A percentile compares a stretch with the other conserved stretches of the same genome.
Evolutionary conservation across 2,888 invertebrate genomes (phyloP).

Genomic region (Synergus laeviventris): DNA sequence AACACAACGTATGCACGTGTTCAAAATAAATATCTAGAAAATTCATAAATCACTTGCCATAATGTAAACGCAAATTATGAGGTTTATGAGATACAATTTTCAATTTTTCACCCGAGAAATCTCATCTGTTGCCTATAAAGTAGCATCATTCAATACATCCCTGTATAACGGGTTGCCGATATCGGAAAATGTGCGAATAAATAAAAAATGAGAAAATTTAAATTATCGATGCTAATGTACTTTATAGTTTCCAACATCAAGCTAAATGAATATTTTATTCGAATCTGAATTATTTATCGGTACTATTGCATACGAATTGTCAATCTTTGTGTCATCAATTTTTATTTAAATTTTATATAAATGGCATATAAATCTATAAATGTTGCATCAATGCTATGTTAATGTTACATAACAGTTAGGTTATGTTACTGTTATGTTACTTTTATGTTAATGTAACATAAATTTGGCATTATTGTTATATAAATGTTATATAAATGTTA

Average conservation of each 20-base stretch:
- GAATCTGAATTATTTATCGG: neutral
- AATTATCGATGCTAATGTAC: neutral
- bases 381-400: too few relatives aligned
- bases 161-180: neutral
- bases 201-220: neutral
- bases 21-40: conserved; percentile 25
- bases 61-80: neutral
- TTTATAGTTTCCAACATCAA: neutral
- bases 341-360: too few relatives aligned
- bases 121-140: neutral
- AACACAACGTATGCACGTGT: conserved; percentile 18
- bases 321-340: too few relatives aligned
- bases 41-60: neutral
- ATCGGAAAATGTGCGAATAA: neutral
- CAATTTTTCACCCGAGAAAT: neutral
- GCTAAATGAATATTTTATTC: neutral
- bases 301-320: too few relatives aligned
- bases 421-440: too few relatives aligned
- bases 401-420: too few relatives aligned
- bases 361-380: too few relatives aligned
- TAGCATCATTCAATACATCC: neutral
- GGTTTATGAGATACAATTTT: neutral
- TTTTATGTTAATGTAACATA: too few relatives aligned
- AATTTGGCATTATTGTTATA: too few relatives aligned
- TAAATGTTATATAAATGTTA: too few relatives aligned